Evolutionary conservation across 1,140 invertebrate species (phyloP).

Genomic region (Drosophila pectinifera): DNA sequence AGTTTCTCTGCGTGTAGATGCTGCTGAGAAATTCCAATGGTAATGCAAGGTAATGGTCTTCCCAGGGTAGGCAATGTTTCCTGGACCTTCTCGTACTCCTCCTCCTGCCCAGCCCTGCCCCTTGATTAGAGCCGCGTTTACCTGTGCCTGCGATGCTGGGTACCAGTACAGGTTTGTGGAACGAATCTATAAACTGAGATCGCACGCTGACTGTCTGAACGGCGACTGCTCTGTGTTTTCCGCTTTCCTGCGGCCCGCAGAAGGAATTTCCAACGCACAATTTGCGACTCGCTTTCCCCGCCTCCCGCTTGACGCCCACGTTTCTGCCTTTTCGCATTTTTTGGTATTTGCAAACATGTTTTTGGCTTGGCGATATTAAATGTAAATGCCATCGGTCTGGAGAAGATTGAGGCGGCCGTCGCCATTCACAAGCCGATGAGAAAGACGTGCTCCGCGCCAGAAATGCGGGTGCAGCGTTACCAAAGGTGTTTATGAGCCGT

Average conservation of each 20-base stretch:
- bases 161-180: conserved; percentile 74
- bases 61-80: conserved; percentile 27
- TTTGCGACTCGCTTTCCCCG: conserved; percentile 53
- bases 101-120: conserved; percentile 22
- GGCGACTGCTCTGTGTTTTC: conserved; percentile 34
- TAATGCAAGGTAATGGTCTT: conserved; percentile 73
- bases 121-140: conserved; percentile 81
- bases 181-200: conserved; percentile 80
- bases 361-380: conserved; percentile 66
- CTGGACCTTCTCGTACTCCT: conserved; percentile 9
- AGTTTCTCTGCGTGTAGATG: conserved; percentile 10
- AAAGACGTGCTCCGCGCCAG: conserved; percentile 52
- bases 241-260: conserved; percentile 24
- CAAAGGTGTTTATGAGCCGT: conserved; percentile 62
- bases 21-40: conserved; percentile 72
- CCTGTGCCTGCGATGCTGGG: conserved; percentile 59
- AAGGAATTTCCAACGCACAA: conserved; percentile 77
- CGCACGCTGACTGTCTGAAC: conserved; percentile 53
- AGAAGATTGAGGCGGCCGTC: conserved; percentile 37
- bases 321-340: conserved; percentile 28
- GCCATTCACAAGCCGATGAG: conserved; percentile 66
- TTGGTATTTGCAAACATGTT: conserved; percentile 70
- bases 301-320: conserved; percentile 54
- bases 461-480: conserved; percentile 61
- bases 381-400: conserved; percentile 70